Percentiles rank a stretch among this genome's conserved stretches.
Evolutionary conservation across 1,140 invertebrate species (phyloP).

Genomic region (Trichonephila clavipes): DNA sequence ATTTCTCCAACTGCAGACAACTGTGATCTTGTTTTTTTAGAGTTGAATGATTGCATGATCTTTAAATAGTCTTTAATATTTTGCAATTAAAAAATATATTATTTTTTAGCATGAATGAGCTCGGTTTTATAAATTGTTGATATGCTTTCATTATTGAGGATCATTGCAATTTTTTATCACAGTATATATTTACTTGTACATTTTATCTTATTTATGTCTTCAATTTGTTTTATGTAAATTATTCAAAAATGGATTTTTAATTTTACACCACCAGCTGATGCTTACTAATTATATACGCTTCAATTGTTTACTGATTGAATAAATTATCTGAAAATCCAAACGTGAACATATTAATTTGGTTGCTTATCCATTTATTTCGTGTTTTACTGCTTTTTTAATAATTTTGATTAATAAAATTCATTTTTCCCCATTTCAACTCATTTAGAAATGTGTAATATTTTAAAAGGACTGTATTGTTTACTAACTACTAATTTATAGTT

Average conservation of each 20-base stretch:
- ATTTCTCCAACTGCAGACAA: not conserved
- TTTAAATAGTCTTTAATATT: not conserved
- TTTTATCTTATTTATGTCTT: conserved; percentile 67
- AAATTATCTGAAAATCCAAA: conserved; percentile 58
- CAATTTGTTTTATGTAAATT: conserved; percentile 51
- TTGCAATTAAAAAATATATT: not conserved
- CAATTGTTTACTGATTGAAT: conserved; percentile 61
- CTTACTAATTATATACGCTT: conserved; percentile 55
- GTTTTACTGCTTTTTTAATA: not conserved
- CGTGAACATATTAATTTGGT: conserved; percentile 28
- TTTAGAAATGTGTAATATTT: no score
- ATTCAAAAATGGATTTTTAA: conserved; percentile 33
- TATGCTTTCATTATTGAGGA: not conserved
- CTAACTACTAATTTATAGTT: no score
- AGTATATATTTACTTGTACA: conserved; percentile 50
- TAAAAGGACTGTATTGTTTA: no score
- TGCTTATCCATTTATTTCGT: conserved; percentile 10
- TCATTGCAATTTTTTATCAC: conserved; percentile 34
- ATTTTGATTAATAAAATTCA: not conserved
- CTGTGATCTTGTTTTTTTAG: not conserved
- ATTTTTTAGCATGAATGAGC: not conserved
- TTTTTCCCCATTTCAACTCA: no score
- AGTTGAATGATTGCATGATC: not conserved
- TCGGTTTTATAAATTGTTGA: not conserved
- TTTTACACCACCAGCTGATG: conserved; percentile 43